These are phyloP conservation scores for Drosophila mimetica DNA, from an alignment of 2,888 invertebrate genomes.

Conservation along the genomic window DNA sequence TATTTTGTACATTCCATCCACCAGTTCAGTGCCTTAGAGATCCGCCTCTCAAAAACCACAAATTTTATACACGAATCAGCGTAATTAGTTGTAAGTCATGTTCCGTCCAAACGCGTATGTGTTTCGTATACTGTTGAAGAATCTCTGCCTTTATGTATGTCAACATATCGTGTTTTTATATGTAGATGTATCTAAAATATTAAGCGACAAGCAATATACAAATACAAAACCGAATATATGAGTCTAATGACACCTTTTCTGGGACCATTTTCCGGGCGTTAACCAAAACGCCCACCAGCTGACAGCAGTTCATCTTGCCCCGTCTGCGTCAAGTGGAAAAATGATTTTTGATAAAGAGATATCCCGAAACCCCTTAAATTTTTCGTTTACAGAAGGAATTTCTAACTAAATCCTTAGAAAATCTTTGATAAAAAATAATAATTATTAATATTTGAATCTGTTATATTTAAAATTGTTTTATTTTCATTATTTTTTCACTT, in stretches of 20 bases:
- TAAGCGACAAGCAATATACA: conserved; percentile 37
- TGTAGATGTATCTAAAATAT: conserved; percentile 38
- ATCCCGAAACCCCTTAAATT: background rate
- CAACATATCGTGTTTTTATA: conserved; percentile 45
- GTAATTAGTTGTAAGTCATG: conserved; percentile 58
- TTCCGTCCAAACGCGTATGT: conserved; percentile 61
- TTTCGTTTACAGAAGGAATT: background rate
- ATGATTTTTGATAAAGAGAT: background rate
- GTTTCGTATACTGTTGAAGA: conserved; percentile 45
- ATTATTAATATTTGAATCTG: too few relatives aligned
- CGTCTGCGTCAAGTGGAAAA: conserved; percentile 1
- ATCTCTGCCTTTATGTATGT: conserved; percentile 45
- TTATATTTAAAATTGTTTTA: too few relatives aligned
- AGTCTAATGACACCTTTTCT: conserved; percentile 18
- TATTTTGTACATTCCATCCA: conserved; percentile 53
- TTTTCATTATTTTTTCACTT: background rate
- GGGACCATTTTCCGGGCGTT: conserved; percentile 37
- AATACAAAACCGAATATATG: conserved; percentile 40
- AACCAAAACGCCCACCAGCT: conserved; percentile 34
- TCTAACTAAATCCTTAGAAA: background rate
- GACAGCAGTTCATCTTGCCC: conserved; percentile 5
- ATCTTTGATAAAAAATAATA: background rate
- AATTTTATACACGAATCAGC: conserved; percentile 43
- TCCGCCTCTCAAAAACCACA: conserved; percentile 39
- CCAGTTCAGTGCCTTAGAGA: conserved; percentile 69